Evolutionary conservation across 2,113 vertebrate genomes (phyloP), one percentile per base, ranked within the genome.

Genomic region (Equus quagga): DNA sequence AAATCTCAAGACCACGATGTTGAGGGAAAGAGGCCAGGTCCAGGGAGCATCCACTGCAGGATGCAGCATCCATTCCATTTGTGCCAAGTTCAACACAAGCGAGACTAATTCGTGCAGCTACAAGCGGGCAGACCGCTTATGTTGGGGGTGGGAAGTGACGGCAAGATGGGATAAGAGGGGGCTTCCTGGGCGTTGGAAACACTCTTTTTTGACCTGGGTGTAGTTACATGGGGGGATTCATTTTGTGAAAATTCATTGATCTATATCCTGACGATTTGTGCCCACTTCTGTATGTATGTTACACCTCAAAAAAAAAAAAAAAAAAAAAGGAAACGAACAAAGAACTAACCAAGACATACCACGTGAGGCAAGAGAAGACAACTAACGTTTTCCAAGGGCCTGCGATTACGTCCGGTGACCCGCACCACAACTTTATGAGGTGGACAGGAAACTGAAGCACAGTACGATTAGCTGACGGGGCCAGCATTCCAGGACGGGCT

Each of bases 1-100:
- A 24, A 23, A 46, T 4, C 12, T 44, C 11, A 6, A 31, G 8
- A 4, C 6, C 10, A 6, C 26, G 0, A 0, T 1, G 54, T 8
- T 14, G 67, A 46, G 56, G 5, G 51, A 72, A 41, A 28, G 33
- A 31, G 36, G 54, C 46, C 82, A 36, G 87, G 60, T 7, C 65
- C 54, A 18, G 26, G 33, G 67, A 28, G 28, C 82, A 23, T 23
- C 19, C 13, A 4, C 3, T 8, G 6, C 26, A 18, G 24, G 56
- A 33, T 41, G 36, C 36, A 41, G 36, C 36, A 41, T 41, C 36
- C 36, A 41, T 1, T 14, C 10, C 67, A 9, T 5, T 23, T 60
- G 44, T 17, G 44, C n/a, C 6, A 28, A 33, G 89, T 41, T 73
- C 44, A 8, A 31, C 44, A 44, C 3, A 19, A 58, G 44, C 26